Conservation (phyloP, 2,797 vertebrate genomes). For the Gallinago stenura region DNA sequence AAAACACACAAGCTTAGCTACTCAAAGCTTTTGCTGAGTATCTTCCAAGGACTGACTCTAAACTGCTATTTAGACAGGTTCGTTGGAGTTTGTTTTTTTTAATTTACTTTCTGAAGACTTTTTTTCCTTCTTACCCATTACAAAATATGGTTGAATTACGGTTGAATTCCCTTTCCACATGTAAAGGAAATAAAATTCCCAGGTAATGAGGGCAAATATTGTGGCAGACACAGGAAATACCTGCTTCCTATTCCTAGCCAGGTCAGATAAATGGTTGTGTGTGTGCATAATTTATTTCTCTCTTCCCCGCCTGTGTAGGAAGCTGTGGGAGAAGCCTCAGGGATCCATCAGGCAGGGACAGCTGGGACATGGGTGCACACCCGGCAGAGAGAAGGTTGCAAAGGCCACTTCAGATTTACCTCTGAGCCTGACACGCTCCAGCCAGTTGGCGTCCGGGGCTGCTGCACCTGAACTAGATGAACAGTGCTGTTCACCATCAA, state of each 20-base stretch:
- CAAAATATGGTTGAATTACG: background rate
- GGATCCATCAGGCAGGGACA: background rate
- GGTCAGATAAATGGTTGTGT: background rate
- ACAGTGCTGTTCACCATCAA: background rate
- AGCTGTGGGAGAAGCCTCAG: constrained; percentile 19
- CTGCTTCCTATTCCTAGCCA: background rate
- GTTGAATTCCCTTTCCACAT: background rate
- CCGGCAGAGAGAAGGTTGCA: background rate
- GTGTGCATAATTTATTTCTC: background rate
- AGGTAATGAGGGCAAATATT: background rate
- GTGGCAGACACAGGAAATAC: constrained; percentile 6
- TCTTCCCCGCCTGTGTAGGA: background rate
- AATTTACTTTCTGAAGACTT: background rate
- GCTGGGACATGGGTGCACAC: background rate
- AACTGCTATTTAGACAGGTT: background rate
- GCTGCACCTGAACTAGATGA: background rate
- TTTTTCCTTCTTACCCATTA: background rate
- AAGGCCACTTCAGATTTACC: constrained; percentile 16
- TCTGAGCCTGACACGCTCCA: background rate
- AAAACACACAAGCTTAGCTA: constrained; percentile 47
- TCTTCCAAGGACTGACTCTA: constrained; percentile 23
- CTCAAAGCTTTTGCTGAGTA: constrained; percentile 43
- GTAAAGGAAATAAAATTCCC: constrained; percentile 23
- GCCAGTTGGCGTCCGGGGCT: background rate
- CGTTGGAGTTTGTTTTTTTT: background rate